A percentile compares a stretch with the other conserved stretches of the same genome.
Conservation (phyloP, 1,140 invertebrate genomes). For the Phthorimaea operculella region DNA sequence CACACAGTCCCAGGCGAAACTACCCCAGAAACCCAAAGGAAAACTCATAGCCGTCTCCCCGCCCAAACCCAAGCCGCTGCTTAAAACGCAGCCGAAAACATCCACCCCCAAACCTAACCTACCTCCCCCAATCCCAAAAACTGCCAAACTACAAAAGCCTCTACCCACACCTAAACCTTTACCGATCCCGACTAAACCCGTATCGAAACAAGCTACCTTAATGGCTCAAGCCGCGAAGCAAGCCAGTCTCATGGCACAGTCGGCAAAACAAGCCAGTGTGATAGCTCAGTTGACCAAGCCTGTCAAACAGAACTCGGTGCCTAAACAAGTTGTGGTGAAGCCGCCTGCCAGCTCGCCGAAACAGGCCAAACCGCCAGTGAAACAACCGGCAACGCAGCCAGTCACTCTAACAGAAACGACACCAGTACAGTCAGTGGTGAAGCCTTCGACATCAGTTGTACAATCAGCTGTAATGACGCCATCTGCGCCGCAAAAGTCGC, state of each 20-base stretch:
- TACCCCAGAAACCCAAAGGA: constrained; percentile 26
- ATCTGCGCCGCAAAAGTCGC: constrained; percentile 37
- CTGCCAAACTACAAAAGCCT: background rate
- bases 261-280: constrained; percentile 25
- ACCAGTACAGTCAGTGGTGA: background rate
- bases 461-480: too few relatives aligned
- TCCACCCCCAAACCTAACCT: too few relatives aligned
- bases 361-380: constrained; percentile 15
- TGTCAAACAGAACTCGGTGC: constrained; percentile 3
- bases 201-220: background rate
- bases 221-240: constrained; percentile 11
- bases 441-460: constrained; percentile 32
- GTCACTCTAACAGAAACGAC: too few relatives aligned
- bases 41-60: constrained; percentile 33
- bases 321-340: constrained; percentile 9
- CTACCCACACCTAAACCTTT: constrained; percentile 19
- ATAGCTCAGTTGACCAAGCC: constrained; percentile 28
- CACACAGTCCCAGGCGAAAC: constrained; percentile 26
- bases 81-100: too few relatives aligned
- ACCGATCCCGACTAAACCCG: constrained; percentile 12
- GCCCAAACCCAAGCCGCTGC: too few relatives aligned
- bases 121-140: background rate
- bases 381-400: background rate
- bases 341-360: constrained; percentile 17
- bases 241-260: constrained; percentile 25